A percentile compares a stretch with the other conserved stretches of the same genome.
These are phyloP conservation scores for Drosophila bunnanda DNA, from an alignment of 2,888 invertebrate genomes.

Conservation along the genomic window DNA sequence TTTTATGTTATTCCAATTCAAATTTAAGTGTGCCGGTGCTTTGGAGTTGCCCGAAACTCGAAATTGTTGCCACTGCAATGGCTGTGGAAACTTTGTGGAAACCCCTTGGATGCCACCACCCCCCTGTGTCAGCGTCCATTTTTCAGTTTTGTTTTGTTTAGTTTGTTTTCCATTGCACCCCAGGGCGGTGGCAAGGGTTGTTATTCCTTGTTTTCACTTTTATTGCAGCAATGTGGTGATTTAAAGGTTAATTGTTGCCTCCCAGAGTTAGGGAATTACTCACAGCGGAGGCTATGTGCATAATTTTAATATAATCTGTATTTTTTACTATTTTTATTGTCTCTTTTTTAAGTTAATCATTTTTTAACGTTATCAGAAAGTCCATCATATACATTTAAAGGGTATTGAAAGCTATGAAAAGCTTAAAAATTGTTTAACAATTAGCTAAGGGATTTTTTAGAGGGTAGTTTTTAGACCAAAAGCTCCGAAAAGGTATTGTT, in stretches of 20 bases:
- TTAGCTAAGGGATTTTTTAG: constrained; percentile 10
- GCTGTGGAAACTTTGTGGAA: constrained; percentile 43
- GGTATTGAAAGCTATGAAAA: background rate
- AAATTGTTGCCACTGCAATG: constrained; percentile 23
- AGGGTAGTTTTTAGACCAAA: background rate
- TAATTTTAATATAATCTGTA: background rate
- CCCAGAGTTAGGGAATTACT: too few relatives aligned
- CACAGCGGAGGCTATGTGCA: background rate
- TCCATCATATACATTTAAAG: background rate
- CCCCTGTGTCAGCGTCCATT: background rate
- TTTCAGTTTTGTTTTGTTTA: constrained; percentile 12
- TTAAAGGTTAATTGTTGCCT: background rate
- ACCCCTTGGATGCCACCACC: constrained; percentile 7
- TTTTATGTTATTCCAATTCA: constrained; percentile 44
- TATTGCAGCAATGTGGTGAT: background rate
- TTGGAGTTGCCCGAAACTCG: constrained; percentile 13
- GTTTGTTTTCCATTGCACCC: constrained; percentile 16
- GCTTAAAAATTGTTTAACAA: background rate
- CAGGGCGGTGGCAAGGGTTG: constrained; percentile 1
- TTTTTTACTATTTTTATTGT: background rate
- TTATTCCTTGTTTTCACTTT: constrained; percentile 9
- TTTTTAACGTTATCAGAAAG: background rate
- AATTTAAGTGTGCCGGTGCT: constrained; percentile 52
- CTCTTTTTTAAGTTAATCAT: too few relatives aligned
- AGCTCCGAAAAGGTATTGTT: background rate